Evolutionary conservation across 2,888 invertebrate genomes (phyloP).

Genomic region (Microctonus hyperodae): DNA sequence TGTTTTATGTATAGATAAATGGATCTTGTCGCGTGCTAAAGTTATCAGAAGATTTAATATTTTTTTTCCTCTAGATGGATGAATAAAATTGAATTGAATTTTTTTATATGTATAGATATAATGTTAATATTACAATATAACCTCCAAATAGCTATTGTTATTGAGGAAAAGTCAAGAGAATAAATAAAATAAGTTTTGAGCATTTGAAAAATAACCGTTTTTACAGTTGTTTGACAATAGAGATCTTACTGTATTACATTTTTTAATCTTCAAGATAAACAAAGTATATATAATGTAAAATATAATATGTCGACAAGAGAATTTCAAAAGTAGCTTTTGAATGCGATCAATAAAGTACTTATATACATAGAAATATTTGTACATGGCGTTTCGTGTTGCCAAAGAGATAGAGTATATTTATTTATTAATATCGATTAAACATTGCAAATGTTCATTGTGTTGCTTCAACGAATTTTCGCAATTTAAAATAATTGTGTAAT

Average conservation of each 20-base stretch:
- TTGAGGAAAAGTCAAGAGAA: no score
- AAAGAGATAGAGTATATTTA: conserved; percentile 31
- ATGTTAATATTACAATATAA: no score
- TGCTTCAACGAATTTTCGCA: no score
- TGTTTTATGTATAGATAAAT: neutral
- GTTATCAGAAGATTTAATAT: neutral
- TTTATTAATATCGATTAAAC: conserved; percentile 4
- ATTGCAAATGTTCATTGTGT: no score
- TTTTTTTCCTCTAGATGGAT: neutral
- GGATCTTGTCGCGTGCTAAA: neutral
- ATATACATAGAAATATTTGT: conserved; percentile 35
- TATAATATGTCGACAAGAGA: neutral
- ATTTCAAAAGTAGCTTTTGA: conserved; percentile 5
- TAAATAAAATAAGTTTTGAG: no score
- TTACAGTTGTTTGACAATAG: neutral
- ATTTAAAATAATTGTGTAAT: no score
- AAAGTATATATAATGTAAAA: neutral
- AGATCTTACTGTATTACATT: no score
- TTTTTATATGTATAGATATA: neutral
- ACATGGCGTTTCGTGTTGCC: conserved; percentile 37
- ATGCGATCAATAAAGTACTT: conserved; percentile 21
- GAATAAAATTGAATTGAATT: neutral
- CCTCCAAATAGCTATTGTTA: no score
- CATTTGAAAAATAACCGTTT: neutral
- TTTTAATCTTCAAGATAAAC: neutral